These are phyloP conservation scores for Eutrigla gurnardus DNA, from an alignment of 2,797 vertebrate species.

Conservation along the genomic window DNA sequence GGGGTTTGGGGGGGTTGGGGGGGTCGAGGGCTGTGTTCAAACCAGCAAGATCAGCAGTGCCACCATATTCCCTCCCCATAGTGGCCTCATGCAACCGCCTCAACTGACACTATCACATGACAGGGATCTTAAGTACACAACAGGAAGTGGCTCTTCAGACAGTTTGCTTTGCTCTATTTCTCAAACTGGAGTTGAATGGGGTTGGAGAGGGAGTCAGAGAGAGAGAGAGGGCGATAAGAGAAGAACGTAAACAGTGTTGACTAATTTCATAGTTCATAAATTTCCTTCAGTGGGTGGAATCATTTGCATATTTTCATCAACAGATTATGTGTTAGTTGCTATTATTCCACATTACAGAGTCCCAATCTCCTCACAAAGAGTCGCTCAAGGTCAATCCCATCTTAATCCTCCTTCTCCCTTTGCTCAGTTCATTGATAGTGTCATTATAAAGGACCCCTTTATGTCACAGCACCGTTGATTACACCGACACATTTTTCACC, in stretches of 20 bases:
- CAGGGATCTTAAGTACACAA: slow-evolving; percentile 82
- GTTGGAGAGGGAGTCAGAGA: slow-evolving; percentile 49
- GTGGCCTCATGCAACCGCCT: slow-evolving; percentile 65
- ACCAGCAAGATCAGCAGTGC: slow-evolving; percentile 83
- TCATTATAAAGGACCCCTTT: slow-evolving; percentile 10
- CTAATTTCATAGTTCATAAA: slow-evolving; percentile 15
- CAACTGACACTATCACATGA: slow-evolving; percentile 80
- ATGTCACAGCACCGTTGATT: slow-evolving; percentile 20
- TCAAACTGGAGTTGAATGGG: slow-evolving; percentile 67
- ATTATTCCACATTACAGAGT: slow-evolving; percentile 6
- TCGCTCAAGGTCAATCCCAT: slow-evolving; percentile 30
- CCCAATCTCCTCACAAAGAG: slow-evolving; percentile 18
- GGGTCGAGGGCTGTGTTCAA: slow-evolving; percentile 54
- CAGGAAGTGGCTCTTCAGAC: slow-evolving; percentile 84
- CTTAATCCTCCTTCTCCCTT: slow-evolving; percentile 5
- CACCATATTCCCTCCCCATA: slow-evolving; percentile 72
- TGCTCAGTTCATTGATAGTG: slow-evolving; percentile 28
- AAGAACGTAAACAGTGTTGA: slow-evolving; percentile 24
- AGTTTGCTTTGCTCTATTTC: slow-evolving; percentile 76
- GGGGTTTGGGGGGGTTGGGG: neutral
- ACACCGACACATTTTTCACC: slow-evolving; percentile 33
- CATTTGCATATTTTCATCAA: slow-evolving; percentile 3
- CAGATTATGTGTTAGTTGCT: neutral
- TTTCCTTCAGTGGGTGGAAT: neutral
- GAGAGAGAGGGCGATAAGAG: slow-evolving; percentile 27